These are phyloP conservation scores for Lepilemur septentrionalis DNA, from an alignment of 2,797 vertebrate genomes.

Conservation along the genomic window DNA sequence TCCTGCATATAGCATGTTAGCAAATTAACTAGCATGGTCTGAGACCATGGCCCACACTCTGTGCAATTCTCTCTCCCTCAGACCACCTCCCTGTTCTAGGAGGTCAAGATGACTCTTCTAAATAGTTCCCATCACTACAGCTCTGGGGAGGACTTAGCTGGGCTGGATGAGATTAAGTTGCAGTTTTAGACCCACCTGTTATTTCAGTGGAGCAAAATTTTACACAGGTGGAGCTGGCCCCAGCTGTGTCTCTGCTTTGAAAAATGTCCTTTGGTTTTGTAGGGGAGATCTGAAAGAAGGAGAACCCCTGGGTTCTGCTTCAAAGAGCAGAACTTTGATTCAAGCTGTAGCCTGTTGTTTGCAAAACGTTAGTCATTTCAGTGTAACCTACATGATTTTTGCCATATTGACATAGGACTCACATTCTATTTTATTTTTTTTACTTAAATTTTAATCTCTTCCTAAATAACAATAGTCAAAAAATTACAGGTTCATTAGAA, in stretches of 20 bases:
- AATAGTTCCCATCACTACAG: not conserved
- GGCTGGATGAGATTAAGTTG: not conserved
- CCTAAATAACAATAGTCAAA: not conserved
- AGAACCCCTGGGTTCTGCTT: not conserved
- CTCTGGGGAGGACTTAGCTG: not conserved
- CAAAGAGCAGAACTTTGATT: not conserved
- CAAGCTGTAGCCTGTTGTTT: not conserved
- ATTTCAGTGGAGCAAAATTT: not conserved
- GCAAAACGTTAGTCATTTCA: not conserved
- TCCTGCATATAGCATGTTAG: not conserved
- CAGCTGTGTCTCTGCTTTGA: not conserved
- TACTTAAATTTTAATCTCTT: not conserved
- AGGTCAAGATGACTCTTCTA: not conserved
- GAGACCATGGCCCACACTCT: not conserved
- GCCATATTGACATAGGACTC: not conserved
- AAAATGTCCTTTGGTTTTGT: not conserved
- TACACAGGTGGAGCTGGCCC: not conserved
- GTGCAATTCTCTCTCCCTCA: not conserved
- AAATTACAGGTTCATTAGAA: not conserved
- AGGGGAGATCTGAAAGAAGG: not conserved
- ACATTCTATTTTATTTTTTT: not conserved
- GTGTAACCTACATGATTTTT: not conserved
- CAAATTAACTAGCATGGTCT: not conserved
- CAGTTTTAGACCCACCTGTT: not conserved
- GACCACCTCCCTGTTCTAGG: not conserved